Evolutionary conservation across 1,140 invertebrate genomes (phyloP), one percentile per base, ranked within the genome.

Genomic region (Drosophila repletoides): DNA sequence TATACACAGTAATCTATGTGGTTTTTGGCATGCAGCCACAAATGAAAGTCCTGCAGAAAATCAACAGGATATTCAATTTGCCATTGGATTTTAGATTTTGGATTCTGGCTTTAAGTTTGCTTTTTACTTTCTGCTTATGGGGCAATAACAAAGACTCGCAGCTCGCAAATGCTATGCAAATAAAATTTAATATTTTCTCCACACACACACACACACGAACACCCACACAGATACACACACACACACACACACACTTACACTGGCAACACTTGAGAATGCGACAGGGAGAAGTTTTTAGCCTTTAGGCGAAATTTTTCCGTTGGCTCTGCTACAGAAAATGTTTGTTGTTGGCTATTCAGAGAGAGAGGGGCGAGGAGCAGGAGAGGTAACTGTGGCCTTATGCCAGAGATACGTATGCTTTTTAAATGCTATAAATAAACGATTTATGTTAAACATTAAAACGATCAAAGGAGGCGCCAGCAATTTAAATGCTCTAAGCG

Each of bases 351-450:
- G 4, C n/a, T 19, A n/a, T 4, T 14, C 2, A 0, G 2, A 5
- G 2, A 3, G 14, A 15, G 0, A 29, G 9, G 4, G 14, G 9
- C 2, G 5, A 1, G 1, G 5, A 3, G 6, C 1, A 3, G 1
- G 7, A 5, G 17, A 43, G 53, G 4, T 45, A 6, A 22, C 12
- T 10, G 5, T 40, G 31, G 22, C n/a, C 21, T 12, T 33, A 21
- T 59, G 22, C 34, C 45, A 36, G 22, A 36, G 14, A 45, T 38
- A 22, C 53, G 34, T 26, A 28, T 41, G 55, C 15, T 17, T 59
- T 45, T 66, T 66, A 66, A 66, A 45, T 67, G 46, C 46, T 36
- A 52, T 61, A 67, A 67, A 52, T 61, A 67, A 67, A 21, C 64
- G 56, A 61, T 67, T 60, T 67, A 61, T 48, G 38, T 51, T 45